Percentiles rank a stretch among this genome's conserved stretches.
These are phyloP conservation scores for Montifringilla adamsi DNA, from an alignment of 2,113 vertebrate species.

Conservation along the genomic window DNA sequence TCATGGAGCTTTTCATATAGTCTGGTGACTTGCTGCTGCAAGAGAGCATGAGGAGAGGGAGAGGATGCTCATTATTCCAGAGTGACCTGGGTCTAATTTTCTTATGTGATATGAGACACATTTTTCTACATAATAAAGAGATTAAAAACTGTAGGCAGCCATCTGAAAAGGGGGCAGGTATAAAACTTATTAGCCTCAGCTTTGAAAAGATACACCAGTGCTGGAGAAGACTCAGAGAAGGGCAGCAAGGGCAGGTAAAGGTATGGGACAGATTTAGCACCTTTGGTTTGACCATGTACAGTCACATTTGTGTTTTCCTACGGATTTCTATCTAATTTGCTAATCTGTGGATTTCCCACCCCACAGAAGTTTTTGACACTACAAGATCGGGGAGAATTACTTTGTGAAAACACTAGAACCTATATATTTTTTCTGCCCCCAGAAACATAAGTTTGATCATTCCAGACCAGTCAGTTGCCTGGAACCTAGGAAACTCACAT, in stretches of 20 bases:
- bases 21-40: not conserved
- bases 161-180: not conserved
- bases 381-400: not conserved
- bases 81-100: not conserved
- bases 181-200: not conserved
- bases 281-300: not conserved
- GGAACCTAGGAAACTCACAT: not conserved
- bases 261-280: not conserved
- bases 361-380: not conserved
- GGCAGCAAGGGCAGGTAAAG: not conserved
- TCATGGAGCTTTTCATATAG: not conserved
- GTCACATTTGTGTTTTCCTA: not conserved
- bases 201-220: not conserved
- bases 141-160: not conserved
- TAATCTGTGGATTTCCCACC: not conserved
- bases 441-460: not conserved
- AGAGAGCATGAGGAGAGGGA: not conserved
- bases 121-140: not conserved
- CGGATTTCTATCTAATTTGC: not conserved
- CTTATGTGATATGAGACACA: not conserved
- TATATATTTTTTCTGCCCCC: rapidly evolving
- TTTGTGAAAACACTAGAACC: not conserved
- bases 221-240: not conserved
- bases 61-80: not conserved
- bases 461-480: not conserved